Conservation (phyloP, 2,797 vertebrate genomes). For the Coluber constrictor region DNA sequence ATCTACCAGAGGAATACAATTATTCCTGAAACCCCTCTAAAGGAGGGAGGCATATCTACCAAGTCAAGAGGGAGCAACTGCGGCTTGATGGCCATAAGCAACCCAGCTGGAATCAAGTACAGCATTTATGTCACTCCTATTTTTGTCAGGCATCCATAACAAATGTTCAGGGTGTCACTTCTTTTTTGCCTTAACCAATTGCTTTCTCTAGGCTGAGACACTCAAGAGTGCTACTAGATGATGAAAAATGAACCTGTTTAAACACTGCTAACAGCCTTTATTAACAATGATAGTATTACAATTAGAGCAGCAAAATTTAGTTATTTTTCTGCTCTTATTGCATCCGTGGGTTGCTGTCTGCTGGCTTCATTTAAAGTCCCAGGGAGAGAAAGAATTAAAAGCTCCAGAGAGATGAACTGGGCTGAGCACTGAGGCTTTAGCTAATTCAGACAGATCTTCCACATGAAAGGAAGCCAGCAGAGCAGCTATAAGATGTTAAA, state of each 20-base stretch:
- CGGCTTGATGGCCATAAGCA: neutral
- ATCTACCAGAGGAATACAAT: neutral
- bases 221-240: neutral
- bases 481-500: neutral
- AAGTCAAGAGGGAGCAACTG: neutral
- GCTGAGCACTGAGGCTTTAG: neutral
- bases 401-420: neutral
- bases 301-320: neutral
- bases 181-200: neutral
- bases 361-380: neutral
- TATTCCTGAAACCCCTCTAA: neutral
- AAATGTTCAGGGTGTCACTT: neutral
- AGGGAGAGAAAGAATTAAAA: neutral
- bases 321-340: neutral
- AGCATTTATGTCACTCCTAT: neutral
- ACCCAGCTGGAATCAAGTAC: neutral
- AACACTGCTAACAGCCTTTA: neutral
- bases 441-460: neutral
- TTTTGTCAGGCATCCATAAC: neutral
- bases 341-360: neutral
- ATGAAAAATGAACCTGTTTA: neutral
- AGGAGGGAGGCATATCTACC: neutral
- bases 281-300: neutral
- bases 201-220: neutral
- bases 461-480: neutral